These are phyloP conservation scores for Amblyraja radiata DNA, from an alignment of 2,797 vertebrate genomes.

Conservation along the genomic window DNA sequence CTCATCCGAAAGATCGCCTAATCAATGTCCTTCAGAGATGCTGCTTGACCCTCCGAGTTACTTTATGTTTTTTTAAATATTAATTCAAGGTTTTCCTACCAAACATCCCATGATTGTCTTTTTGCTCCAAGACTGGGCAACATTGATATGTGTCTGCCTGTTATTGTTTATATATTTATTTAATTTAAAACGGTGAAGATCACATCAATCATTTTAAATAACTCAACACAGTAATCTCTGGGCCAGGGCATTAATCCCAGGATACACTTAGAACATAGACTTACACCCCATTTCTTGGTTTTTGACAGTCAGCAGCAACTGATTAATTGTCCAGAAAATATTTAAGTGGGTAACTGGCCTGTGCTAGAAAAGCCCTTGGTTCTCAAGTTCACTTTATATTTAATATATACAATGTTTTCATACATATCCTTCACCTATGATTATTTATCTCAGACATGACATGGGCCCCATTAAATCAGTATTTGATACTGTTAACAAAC, in stretches of 20 bases:
- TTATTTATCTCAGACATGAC: neutral
- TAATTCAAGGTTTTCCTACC: neutral
- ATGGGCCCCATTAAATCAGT: neutral
- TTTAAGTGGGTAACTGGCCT: neutral
- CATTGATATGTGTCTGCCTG: neutral
- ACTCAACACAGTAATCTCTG: neutral
- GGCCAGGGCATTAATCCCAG: neutral
- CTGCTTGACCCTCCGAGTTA: too few relatives aligned
- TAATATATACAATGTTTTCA: neutral
- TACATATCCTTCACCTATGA: neutral
- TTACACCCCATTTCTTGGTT: neutral
- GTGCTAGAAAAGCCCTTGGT: neutral
- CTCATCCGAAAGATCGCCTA: too few relatives aligned
- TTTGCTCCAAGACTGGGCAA: neutral
- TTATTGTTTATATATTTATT: too few relatives aligned
- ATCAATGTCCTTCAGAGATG: too few relatives aligned
- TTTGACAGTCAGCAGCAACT: neutral
- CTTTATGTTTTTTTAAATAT: neutral
- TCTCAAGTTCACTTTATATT: neutral
- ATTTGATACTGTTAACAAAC: neutral
- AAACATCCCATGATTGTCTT: neutral
- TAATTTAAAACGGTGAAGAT: neutral
- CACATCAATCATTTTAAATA: constrained; percentile 3
- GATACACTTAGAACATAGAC: neutral
- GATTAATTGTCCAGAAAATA: neutral